phyloP scores from a whole-genome alignment of 2,888 invertebrate species.

The Phrixothrix hirtus region DNA sequence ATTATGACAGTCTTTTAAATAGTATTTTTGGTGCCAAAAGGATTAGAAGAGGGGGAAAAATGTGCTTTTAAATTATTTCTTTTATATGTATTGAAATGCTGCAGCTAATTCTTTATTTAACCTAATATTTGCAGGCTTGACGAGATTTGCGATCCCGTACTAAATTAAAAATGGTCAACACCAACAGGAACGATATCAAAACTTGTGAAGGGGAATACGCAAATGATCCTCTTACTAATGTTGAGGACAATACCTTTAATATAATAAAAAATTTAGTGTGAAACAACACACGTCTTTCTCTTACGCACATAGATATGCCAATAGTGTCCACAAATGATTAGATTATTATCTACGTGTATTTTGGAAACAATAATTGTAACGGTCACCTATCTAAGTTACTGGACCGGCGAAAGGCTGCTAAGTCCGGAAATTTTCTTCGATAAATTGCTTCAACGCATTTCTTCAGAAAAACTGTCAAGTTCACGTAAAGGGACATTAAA shows the following conservation, averaged over 20 bases:
- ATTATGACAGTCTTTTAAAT: not conserved
- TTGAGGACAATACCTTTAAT: not conserved
- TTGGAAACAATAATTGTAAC: no score
- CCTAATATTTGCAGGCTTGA: not conserved
- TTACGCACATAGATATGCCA: no score
- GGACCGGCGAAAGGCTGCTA: no score
- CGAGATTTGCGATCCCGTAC: not conserved
- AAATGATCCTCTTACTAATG: not conserved
- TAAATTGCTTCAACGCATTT: no score
- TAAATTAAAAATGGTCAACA: not conserved
- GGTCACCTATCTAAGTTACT: no score
- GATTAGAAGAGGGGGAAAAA: not conserved
- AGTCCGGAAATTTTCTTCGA: no score
- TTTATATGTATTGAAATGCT: not conserved
- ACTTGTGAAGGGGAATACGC: not conserved
- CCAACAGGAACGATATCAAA: not conserved
- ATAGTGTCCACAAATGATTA: no score
- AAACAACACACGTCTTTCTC: no score
- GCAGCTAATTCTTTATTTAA: no score
- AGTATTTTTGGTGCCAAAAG: not conserved
- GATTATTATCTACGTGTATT: no score
- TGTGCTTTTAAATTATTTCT: not conserved
- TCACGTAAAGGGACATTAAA: no score
- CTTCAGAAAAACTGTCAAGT: no score
- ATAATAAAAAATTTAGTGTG: slow-evolving; percentile 1